Base-by-base conservation (phyloP, 2,888 invertebrate species). In the Urechis unicinctus region DNA sequence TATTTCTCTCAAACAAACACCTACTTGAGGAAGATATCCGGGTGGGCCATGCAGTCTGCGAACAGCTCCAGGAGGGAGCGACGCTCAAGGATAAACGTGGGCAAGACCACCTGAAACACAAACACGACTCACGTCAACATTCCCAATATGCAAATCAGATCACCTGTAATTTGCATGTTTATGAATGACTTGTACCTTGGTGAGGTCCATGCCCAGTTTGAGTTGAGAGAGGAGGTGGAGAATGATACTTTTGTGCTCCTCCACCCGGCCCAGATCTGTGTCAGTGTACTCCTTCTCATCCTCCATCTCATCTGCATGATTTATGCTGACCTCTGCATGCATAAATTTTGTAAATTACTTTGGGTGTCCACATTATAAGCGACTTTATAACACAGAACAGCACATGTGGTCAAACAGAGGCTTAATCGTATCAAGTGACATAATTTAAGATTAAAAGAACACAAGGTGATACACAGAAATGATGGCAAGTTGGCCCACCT, bases 151-250 rank as follows among this genome's bases (percentile, higher is more conserved):
- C n/a, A n/a, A n/a, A n/a, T n/a, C n/a, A n/a, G n/a, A n/a, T n/a
- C n/a, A n/a, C n/a, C n/a, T n/a, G n/a, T n/a, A n/a, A n/a, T 36
- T 36, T 13, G 17, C 21, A 48, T 3, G 29, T 48, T n/a, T 2
- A n/a, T 48, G 48, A 17, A 21, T 24, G 24, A 24, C 24, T 17
- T 2, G 13, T 55, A 81, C 80, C 68, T 78, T 75, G 1, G 81
- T 82, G 50, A 82, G 74, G 66, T 82, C 81, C 79, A 80, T 81
- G 58, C 81, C 81, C 24, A 81, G 72, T 63, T 81, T 80, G 56
- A 81, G 73, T 63, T 81, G 80, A 25, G 80, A 79, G 43, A 81
- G 69, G 17, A 81, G 68, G 57, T 80, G 78, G 49, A 81, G 70
- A 46, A 81, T 79, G 53, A 80, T 70, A 51, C 75, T 74, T 63